A percentile compares a stretch with the other conserved stretches of the same genome.
Evolutionary conservation across 2,888 invertebrate species (phyloP).

Genomic region (Gari tellinella): DNA sequence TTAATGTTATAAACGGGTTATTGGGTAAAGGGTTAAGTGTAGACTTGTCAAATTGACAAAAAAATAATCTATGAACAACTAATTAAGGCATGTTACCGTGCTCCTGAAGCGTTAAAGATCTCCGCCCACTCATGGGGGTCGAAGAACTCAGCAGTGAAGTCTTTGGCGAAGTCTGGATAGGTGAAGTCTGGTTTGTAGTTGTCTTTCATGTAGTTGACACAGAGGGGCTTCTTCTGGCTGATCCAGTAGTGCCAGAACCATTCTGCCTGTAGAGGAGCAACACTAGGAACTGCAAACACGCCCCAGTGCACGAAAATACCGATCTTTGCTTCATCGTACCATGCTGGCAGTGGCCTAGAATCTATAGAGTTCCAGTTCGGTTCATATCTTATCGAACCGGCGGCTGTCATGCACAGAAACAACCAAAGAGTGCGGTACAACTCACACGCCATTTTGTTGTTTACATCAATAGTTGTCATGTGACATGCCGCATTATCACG

Average conservation of each 20-base stretch:
- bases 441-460: too few relatives aligned
- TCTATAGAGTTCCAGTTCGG: constrained; percentile 82
- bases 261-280: constrained; percentile 86
- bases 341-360: constrained; percentile 82
- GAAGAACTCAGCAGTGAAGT: constrained; percentile 95
- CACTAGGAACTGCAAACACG: constrained; percentile 84
- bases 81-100: too few relatives aligned
- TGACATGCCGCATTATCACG: too few relatives aligned
- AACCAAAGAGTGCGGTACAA: too few relatives aligned
- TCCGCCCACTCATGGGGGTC: constrained; percentile 93
- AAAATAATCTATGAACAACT: too few relatives aligned
- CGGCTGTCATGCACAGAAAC: too few relatives aligned
- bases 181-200: constrained; percentile 94
- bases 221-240: constrained; percentile 56
- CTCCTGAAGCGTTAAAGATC: constrained; percentile 92
- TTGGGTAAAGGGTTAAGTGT: too few relatives aligned
- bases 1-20: too few relatives aligned
- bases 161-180: constrained; percentile 95
- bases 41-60: too few relatives aligned
- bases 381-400: constrained; percentile 36
- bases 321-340: constrained; percentile 85
- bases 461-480: too few relatives aligned
- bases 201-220: constrained; percentile 89
- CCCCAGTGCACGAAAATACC: constrained; percentile 86
- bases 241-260: constrained; percentile 97